Evolutionary conservation across 2,113 vertebrate genomes (phyloP).

Genomic region (Agapornis roseicollis): DNA sequence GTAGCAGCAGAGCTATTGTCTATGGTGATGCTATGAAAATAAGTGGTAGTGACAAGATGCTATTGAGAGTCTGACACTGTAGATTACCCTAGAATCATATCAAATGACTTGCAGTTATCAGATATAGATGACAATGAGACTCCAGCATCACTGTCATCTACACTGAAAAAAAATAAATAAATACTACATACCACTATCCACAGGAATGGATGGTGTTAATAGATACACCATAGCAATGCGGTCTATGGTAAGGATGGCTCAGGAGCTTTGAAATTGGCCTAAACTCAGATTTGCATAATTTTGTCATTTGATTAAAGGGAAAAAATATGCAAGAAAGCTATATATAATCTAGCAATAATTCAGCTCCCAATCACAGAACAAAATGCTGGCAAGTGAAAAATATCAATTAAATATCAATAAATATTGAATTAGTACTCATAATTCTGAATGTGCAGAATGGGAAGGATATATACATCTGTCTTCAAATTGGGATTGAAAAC

Average conservation of each 20-base stretch:
- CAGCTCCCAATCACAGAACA: background rate
- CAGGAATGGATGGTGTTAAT: background rate
- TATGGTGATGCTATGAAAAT: background rate
- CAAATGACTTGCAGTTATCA: conserved; percentile 46
- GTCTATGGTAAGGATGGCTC: background rate
- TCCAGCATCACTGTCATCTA: conserved; percentile 35
- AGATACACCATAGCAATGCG: background rate
- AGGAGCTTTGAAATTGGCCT: background rate
- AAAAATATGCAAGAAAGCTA: background rate
- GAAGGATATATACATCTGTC: background rate
- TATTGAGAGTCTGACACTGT: conserved; percentile 54
- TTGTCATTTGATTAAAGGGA: background rate
- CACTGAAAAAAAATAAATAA: conserved; percentile 54
- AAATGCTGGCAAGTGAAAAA: background rate
- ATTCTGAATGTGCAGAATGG: background rate
- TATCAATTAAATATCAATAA: background rate
- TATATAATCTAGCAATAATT: background rate
- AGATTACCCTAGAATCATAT: conserved; percentile 59
- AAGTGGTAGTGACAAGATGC: conserved; percentile 56
- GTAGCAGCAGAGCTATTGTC: conserved; percentile 20
- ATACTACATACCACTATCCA: background rate
- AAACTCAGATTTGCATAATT: background rate
- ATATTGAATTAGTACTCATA: background rate
- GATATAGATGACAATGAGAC: conserved; percentile 61
- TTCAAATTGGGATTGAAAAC: background rate